phyloP scores from a whole-genome alignment of 2,113 vertebrate genomes.

The Podocnemis expansa region DNA sequence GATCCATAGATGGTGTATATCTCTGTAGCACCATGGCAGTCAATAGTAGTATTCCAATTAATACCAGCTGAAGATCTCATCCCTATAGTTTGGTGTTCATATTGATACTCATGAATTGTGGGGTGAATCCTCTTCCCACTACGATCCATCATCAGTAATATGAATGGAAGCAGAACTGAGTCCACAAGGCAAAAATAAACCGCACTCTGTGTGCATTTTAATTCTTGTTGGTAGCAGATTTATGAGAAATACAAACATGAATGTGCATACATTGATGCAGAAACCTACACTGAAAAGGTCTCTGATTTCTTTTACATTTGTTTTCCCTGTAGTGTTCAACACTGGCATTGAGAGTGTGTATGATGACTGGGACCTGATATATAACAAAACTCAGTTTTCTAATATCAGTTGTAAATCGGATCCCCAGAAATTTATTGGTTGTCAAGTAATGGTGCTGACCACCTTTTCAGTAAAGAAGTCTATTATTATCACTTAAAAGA shows the following conservation, averaged over 20 bases:
- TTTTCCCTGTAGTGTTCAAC: not conserved
- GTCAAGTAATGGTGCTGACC: not conserved
- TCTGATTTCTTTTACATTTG: not conserved
- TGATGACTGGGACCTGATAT: not conserved
- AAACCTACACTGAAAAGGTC: rapidly evolving
- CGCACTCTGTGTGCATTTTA: not conserved
- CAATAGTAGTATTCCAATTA: not conserved
- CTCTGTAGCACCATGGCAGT: not conserved
- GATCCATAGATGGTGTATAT: not conserved
- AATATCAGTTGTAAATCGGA: not conserved
- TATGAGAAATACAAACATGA: not conserved
- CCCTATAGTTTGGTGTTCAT: not conserved
- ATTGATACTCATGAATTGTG: not conserved
- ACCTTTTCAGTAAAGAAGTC: not conserved
- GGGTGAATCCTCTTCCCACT: not conserved
- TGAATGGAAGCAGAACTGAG: not conserved
- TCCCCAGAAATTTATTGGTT: not conserved
- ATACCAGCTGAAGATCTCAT: not conserved
- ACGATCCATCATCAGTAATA: not conserved
- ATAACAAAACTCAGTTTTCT: not conserved
- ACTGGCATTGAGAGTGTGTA: not conserved
- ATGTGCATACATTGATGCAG: not conserved
- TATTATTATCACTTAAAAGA: not conserved
- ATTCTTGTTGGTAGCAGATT: not conserved
- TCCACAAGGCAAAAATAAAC: not conserved